These are phyloP conservation scores for Odontamblyopus lacepedii DNA, from an alignment of 2,797 vertebrate genomes.

Conservation along the genomic window DNA sequence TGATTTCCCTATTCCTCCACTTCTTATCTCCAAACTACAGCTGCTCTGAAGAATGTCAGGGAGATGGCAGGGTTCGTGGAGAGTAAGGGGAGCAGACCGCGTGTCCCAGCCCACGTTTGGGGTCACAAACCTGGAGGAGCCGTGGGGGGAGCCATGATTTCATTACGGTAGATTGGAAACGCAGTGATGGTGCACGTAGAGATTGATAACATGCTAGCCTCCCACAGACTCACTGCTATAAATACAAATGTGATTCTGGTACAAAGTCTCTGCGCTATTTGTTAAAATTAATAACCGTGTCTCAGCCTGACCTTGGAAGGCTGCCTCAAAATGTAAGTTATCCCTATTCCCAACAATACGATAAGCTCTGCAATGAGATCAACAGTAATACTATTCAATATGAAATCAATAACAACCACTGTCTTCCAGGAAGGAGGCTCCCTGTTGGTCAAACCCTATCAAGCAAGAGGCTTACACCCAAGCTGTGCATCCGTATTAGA, in stretches of 20 bases:
- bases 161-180: slow-evolving; percentile 30
- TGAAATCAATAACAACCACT: slow-evolving; percentile 41
- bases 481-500: slow-evolving; percentile 18
- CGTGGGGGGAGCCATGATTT: slow-evolving; percentile 29
- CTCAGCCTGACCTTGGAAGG: slow-evolving; percentile 38
- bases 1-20: slow-evolving; percentile 55
- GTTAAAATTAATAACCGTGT: slow-evolving; percentile 12
- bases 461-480: slow-evolving; percentile 10
- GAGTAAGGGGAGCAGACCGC: slow-evolving; percentile 36
- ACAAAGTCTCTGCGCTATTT: slow-evolving; percentile 9
- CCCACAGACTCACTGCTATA: slow-evolving; percentile 25
- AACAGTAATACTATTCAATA: slow-evolving; percentile 25
- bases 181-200: slow-evolving; percentile 10
- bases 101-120: slow-evolving; percentile 34
- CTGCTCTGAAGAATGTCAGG: slow-evolving; percentile 60
- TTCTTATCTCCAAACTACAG: slow-evolving; percentile 69
- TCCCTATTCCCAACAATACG: slow-evolving; percentile 19
- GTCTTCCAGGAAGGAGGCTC: slow-evolving; percentile 25
- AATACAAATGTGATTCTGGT: slow-evolving; percentile 23
- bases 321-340: slow-evolving; percentile 17
- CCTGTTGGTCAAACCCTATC: slow-evolving; percentile 26
- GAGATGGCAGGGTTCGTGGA: slow-evolving; percentile 49
- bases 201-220: slow-evolving; percentile 33
- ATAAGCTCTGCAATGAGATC: slow-evolving; percentile 11
- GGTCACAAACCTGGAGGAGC: slow-evolving; percentile 30